Evolutionary conservation across 30 jellyfish, hydroid and myxozoan genomes (phyloP), one percentile per base, ranked within the genome.

Genomic region (Turritopsis dohrnii): DNA sequence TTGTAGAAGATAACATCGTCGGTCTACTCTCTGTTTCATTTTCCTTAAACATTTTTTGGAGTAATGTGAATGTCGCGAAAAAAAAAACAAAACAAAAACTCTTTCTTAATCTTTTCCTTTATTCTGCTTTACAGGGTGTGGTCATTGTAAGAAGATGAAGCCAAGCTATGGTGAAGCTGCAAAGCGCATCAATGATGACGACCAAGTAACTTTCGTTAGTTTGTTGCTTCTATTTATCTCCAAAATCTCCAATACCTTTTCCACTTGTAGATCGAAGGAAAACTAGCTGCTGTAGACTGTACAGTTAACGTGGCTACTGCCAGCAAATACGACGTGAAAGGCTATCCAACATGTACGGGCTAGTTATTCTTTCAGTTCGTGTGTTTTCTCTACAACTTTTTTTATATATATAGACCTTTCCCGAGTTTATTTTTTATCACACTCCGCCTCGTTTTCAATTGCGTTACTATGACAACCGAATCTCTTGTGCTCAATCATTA

Each of bases 71-170:
- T 5, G 60, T 41, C 60, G 60, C 5, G 60, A 41, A 41, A 5
- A 41, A 13, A 41, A 41, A 41, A 41, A 41, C 5, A 41, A 5
- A 41, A 41, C 60, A 41, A 41, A 41, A 41, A 41, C 16, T 69
- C 30, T 69, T 22, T 69, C 30, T 69, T 16, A 5, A 22, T 69
- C 8, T 24, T 28, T 21, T 17, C 18, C 7, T 0, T 77, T 77
- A 7, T 77, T 13, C 5, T 66, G n/a, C 30, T 69, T 7, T 65
- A n/a, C 23, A 92, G 98, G 98, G 98, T 92, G 98, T 81, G 96
- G 98, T 21, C 98, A 92, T 85, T 92, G 98, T 65, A 92, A 92
- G 76, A 82, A 53, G 3, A 92, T 92, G 98, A 92, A 92, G 31
- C 98, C 98, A 66, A 96, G 79, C 31, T 87, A 79, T 54, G 87